These are phyloP conservation scores for Avahi laniger DNA, from an alignment of 2,797 vertebrate species.

Conservation along the genomic window DNA sequence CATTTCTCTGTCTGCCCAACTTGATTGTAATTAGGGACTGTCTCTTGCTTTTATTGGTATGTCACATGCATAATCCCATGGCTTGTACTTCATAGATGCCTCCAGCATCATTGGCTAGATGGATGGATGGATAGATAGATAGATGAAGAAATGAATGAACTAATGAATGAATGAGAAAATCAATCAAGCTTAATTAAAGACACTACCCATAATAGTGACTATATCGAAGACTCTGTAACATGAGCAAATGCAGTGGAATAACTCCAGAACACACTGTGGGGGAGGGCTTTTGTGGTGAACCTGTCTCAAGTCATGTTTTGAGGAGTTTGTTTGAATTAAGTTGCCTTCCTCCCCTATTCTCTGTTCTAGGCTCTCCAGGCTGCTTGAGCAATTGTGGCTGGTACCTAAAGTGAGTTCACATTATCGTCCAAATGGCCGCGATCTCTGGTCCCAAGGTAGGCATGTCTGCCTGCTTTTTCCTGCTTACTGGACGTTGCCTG, in stretches of 20 bases:
- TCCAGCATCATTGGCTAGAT: neutral
- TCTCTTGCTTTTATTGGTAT: neutral
- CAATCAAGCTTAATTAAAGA: neutral
- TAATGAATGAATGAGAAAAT: neutral
- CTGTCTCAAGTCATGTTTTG: neutral
- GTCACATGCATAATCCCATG: neutral
- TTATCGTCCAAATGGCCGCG: neutral
- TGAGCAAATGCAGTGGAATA: neutral
- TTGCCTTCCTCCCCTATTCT: neutral
- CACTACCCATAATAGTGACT: too few species aligned
- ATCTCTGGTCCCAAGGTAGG: neutral
- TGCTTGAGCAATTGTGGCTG: neutral
- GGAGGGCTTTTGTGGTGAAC: neutral
- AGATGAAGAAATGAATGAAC: neutral
- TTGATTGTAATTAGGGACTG: neutral
- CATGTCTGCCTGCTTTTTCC: neutral
- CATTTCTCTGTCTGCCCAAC: neutral
- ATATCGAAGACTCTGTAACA: neutral
- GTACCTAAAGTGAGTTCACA: conserved; percentile 32
- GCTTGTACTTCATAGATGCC: neutral
- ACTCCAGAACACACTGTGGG: neutral
- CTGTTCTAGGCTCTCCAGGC: neutral
- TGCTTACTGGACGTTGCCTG: conserved; percentile 1
- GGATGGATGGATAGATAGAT: neutral
- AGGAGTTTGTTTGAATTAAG: conserved; percentile 25